Evolutionary conservation across 2,113 vertebrate species (phyloP).

Genomic region (Jaculus jaculus): DNA sequence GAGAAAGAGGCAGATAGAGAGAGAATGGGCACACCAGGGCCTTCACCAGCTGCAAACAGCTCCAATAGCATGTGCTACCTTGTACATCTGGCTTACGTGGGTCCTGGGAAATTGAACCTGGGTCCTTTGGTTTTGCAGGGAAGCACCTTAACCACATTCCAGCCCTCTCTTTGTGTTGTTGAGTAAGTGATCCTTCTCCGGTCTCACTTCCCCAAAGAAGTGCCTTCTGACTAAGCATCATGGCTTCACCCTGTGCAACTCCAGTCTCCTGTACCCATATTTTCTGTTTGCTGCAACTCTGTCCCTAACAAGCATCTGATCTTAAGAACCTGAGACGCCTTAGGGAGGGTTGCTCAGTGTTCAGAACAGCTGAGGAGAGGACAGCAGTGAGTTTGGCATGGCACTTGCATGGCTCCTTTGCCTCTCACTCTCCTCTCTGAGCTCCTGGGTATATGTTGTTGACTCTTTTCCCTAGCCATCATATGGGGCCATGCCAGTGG

Average conservation of each 20-base stretch:
- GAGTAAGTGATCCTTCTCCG: not conserved
- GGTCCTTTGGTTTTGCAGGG: no score
- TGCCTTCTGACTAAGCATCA: rapidly evolving
- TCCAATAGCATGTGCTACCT: no score
- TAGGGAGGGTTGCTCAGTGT: rapidly evolving
- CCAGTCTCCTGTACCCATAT: not conserved
- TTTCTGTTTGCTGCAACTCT: not conserved
- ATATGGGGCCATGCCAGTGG: not conserved
- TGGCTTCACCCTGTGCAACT: not conserved
- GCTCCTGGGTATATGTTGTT: not conserved
- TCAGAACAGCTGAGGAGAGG: not conserved
- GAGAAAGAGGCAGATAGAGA: no score
- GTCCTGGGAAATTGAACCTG: no score
- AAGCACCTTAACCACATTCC: no score
- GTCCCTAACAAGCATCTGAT: not conserved
- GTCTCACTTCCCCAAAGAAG: not conserved
- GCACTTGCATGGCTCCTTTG: not conserved
- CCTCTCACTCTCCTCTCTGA: not conserved
- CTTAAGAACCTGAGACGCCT: not conserved
- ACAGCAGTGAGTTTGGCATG: not conserved
- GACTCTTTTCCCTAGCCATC: not conserved
- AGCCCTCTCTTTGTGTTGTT: no score
- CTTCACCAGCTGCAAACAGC: no score
- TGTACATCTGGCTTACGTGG: no score
- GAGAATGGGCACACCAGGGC: no score